phyloP scores from a whole-genome alignment of 2,888 invertebrate species.

The Creontiades dilutus region DNA sequence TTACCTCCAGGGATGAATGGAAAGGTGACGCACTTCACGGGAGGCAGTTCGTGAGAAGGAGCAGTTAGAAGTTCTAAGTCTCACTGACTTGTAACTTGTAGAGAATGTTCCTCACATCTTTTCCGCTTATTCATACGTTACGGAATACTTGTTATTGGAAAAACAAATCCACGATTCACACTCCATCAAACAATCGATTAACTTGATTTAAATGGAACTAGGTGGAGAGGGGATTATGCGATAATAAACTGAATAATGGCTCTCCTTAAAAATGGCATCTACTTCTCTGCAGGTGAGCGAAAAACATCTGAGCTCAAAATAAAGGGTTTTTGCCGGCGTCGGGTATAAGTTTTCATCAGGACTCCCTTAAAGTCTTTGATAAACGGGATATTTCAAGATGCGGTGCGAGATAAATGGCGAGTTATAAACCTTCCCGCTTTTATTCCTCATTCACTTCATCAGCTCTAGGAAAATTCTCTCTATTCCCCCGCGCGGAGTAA shows the following conservation, averaged over 20 bases:
- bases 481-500: not conserved
- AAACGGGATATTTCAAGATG: conserved; percentile 60
- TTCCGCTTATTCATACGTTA: no score
- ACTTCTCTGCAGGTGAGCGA: conserved; percentile 22
- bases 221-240: not conserved
- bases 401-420: conserved; percentile 48
- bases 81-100: no score
- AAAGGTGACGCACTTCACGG: not conserved
- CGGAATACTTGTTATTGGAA: no score
- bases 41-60: no score
- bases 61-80: no score
- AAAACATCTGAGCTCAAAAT: conserved; percentile 31
- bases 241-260: not conserved
- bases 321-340: not conserved
- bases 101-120: no score
- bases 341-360: conserved; percentile 59
- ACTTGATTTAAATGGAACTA: not conserved
- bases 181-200: no score
- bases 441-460: conserved; percentile 51
- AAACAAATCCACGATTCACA: no score
- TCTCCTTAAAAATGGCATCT: not conserved
- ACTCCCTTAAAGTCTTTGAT: conserved; percentile 53
- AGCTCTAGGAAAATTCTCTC: conserved; percentile 18
- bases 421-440: conserved; percentile 52
- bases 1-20: not conserved